Evolutionary conservation across 2,888 invertebrate genomes (phyloP), one percentile per base, ranked within the genome.

Genomic region (Tetragonula carbonaria): DNA sequence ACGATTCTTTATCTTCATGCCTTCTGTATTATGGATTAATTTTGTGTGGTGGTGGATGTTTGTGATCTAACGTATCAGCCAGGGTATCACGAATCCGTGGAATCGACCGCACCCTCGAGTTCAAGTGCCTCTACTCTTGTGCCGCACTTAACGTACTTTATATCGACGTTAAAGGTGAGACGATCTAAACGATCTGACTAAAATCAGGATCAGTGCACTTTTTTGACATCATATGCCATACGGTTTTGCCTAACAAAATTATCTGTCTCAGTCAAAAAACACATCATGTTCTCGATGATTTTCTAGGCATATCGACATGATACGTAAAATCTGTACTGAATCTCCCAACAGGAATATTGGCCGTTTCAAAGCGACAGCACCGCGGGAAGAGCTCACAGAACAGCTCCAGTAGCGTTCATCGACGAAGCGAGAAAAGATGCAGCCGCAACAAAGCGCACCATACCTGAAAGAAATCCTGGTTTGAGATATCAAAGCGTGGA

Each of bases 161-260:
- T 97, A 93, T 96, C 96, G 92, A 96, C 96, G 93, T 95, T 97
- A 92, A 97, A 97, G 97, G 97, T 97, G 96, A 97, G 96, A 81
- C 11, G 21, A 67, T 62, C 13, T 50, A n/a, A 18, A 51, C 14
- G 18, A 23, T 45, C 13, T 62, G 23, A 45, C 45, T n/a, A 33
- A 23, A 67, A n/a, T 11, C 28, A 16, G 11, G 28, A 70, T 70
- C 13, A 65, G 28, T 63, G 38, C 8, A 14, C 51, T 33, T 70
- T 28, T 70, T 21, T 21, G 4, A 21, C 4, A 3, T 33, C 21
- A 53, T 70, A 14, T 33, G 21, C 14, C 33, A 33, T 6, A 1
- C 14, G 18, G 4, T 70, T 70, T 53, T 33, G 13, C 2, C 33
- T 23, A 16, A 51, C 18, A 23, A 28, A 68, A 28, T 23, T 68